phyloP scores from a whole-genome alignment of 2,888 invertebrate species.

The Amblyjoppa proteus region DNA sequence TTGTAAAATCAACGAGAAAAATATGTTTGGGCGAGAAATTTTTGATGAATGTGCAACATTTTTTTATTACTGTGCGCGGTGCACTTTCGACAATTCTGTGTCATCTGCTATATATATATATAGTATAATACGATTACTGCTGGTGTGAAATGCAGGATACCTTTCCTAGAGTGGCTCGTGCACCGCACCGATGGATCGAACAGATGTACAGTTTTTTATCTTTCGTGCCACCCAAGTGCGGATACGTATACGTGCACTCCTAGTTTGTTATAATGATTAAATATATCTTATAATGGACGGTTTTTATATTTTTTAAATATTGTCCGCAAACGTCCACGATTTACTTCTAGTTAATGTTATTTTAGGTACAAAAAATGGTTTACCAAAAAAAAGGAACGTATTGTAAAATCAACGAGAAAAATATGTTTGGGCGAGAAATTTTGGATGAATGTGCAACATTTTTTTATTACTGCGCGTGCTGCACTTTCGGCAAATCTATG shows the following conservation, averaged over 20 bases:
- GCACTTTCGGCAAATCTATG: background rate
- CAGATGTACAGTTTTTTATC: background rate
- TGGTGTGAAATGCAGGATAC: constrained; percentile 27
- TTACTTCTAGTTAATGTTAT: background rate
- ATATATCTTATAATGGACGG: too few relatives aligned
- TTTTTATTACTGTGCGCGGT: background rate
- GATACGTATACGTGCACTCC: background rate
- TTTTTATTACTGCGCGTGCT: background rate
- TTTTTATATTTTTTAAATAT: background rate
- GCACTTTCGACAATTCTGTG: background rate
- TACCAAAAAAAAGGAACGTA: too few relatives aligned
- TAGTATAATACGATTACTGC: background rate
- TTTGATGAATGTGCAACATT: background rate
- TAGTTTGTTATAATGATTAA: background rate
- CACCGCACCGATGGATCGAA: background rate
- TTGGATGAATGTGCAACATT: background rate
- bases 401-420: too few relatives aligned
- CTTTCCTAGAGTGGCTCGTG: constrained; percentile 46
- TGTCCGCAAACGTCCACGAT: background rate
- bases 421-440: background rate
- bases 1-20: background rate
- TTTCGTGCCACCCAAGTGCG: background rate
- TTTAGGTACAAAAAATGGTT: background rate
- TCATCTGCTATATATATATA: too few relatives aligned
- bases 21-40: background rate